A percentile compares a stretch with the other conserved stretches of the same genome.
Evolutionary conservation across 2,797 vertebrate genomes (phyloP).

Genomic region (Siniperca obscura): DNA sequence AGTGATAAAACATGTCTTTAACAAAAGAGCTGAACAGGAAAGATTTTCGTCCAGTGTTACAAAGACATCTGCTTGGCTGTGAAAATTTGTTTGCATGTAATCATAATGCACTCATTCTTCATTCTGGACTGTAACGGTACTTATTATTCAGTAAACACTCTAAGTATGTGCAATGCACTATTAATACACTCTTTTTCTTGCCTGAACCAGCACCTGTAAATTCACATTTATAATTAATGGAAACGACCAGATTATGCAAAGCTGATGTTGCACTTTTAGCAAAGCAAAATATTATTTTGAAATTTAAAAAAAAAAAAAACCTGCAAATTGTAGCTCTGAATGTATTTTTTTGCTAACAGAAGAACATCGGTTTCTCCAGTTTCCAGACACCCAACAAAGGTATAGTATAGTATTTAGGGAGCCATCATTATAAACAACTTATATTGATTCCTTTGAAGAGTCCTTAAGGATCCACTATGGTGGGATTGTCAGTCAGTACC

Average conservation of each 20-base stretch:
- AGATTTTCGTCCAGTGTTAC: not conserved
- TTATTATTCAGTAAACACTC: not conserved
- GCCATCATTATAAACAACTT: not conserved
- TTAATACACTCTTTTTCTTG: not conserved
- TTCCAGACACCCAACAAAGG: not conserved
- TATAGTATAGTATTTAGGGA: not conserved
- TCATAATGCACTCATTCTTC: not conserved
- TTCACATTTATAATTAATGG: not conserved
- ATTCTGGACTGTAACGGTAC: not conserved
- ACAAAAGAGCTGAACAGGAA: not conserved
- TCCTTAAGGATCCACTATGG: not conserved
- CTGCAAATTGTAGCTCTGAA: constrained; percentile 9
- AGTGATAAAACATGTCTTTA: not conserved
- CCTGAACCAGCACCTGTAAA: constrained; percentile 8
- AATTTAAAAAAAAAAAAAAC: not conserved
- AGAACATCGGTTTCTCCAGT: not conserved
- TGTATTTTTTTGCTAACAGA: not conserved
- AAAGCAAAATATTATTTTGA: constrained; percentile 15
- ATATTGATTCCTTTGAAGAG: not conserved
- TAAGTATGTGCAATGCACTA: not conserved
- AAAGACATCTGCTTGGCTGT: not conserved
- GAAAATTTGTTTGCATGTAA: not conserved
- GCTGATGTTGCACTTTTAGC: not conserved
- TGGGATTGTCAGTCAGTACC: constrained; percentile 13
- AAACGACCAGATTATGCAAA: not conserved